phyloP scores from a whole-genome alignment of 2,888 invertebrate species.

The Ectobius pallidus region DNA sequence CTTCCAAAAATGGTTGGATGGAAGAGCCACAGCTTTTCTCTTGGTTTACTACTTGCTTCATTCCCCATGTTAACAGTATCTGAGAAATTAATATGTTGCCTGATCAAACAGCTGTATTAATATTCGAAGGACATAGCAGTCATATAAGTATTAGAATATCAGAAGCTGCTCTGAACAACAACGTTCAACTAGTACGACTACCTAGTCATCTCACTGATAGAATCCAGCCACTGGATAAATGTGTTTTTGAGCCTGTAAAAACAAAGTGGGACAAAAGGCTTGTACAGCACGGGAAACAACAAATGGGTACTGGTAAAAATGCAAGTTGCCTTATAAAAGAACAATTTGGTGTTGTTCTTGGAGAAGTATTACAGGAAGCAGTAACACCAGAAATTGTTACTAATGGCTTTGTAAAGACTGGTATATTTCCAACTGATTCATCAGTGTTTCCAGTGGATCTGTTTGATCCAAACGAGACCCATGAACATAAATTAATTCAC shows the following conservation, averaged over 20 bases:
- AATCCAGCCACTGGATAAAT: slow-evolving; percentile 40
- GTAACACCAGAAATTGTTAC: too few relatives aligned
- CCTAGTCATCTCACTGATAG: slow-evolving; percentile 41
- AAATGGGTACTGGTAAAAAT: too few relatives aligned
- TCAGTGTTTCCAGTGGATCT: too few relatives aligned
- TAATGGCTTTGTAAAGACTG: too few relatives aligned
- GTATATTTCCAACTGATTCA: too few relatives aligned
- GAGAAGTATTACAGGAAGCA: too few relatives aligned
- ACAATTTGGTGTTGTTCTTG: too few relatives aligned
- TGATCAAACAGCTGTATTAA: slow-evolving; percentile 1
- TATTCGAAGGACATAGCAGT: slow-evolving; percentile 40
- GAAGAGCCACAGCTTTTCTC: background rate
- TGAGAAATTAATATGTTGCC: background rate
- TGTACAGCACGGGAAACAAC: slow-evolving; percentile 4
- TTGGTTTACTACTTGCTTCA: background rate
- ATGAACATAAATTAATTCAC: too few relatives aligned
- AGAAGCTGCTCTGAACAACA: slow-evolving; percentile 33
- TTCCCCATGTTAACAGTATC: background rate
- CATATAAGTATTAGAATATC: slow-evolving; percentile 38
- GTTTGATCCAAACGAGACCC: too few relatives aligned
- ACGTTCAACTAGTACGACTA: slow-evolving; percentile 30
- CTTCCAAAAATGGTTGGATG: background rate
- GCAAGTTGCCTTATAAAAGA: background rate
- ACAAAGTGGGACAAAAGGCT: slow-evolving; percentile 31
- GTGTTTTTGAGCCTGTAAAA: slow-evolving; percentile 38